Base-by-base conservation (phyloP, 2,113 vertebrate species). In the Brienomyrus longianalis region DNA sequence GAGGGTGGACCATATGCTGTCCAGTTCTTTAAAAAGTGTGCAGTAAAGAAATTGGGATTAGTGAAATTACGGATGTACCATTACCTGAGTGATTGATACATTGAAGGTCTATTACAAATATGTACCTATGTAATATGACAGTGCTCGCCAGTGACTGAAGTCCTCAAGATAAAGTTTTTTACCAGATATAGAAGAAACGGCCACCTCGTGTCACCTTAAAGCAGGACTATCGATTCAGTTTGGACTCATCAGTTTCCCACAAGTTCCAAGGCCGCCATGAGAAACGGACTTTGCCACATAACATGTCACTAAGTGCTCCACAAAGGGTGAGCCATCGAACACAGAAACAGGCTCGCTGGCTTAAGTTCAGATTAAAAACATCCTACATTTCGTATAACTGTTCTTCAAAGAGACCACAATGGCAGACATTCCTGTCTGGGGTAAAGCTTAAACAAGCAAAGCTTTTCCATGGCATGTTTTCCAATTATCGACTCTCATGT, bases 401-500 rank as follows among this genome's bases (percentile, higher is more conserved):
- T 6, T 35, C 51, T 50, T 87, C 31, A 54, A 15, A 54, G 27
- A 87, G 51, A 87, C 48, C 50, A 7, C 17, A 15, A 1, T 39
- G 85, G 56, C 50, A 87, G 48, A 43, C 50, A 8, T 7, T 54
- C 51, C 48, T 9, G 3, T 87, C 31, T 39, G 17, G 27, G 51
- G n/a, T 27, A 35, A 56, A 87, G 51, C 85, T 39, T n/a, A 27
- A 56, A 35, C 31, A 21, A 35, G 51, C 35, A 54, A 6, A 23
- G 43, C 83, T 84, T 87, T 27, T 39, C 51, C 50, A 31, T 17
- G 31, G 85, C 15, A 31, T 39, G 48, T 23, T 86, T 52, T 87
- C 51, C 50, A 87, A 87, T 87, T 87, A 87, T 31, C 43, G 23
- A 48, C 21, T 88, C 52, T 45, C 56, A 66, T 47, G 87, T 66